Conservation (phyloP, 92 coral and sea anemone species). For the Epizoanthus illoricatus region DNA sequence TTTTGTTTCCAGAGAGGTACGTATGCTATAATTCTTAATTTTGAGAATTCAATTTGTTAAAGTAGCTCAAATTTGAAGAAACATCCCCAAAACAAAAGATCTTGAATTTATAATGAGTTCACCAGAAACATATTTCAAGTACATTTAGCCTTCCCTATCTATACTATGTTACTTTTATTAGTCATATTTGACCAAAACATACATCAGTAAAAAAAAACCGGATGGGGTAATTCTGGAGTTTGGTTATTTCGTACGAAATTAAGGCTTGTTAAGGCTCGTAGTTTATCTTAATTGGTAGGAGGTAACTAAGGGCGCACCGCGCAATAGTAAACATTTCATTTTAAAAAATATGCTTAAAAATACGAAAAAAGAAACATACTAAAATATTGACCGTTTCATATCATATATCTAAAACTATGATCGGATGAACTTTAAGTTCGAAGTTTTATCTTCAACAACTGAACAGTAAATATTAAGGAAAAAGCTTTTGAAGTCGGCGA, state of each 20-base stretch:
- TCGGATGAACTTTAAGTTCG: too few species aligned
- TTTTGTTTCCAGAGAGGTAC: slow-evolving; percentile 17
- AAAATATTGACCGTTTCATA: too few species aligned
- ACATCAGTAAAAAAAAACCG: background rate
- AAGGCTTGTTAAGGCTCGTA: background rate
- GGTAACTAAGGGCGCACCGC: background rate
- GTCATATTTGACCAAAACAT: background rate
- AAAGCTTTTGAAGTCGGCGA: too few species aligned
- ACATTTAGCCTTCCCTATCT: background rate
- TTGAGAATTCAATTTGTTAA: background rate
- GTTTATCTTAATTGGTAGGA: background rate
- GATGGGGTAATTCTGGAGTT: background rate
- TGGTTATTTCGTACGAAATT: background rate
- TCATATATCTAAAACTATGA: too few species aligned
- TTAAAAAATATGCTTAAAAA: background rate
- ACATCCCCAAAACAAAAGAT: background rate
- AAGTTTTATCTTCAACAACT: too few species aligned
- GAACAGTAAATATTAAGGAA: too few species aligned
- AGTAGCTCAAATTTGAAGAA: background rate
- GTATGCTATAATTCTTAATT: background rate
- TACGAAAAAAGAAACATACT: background rate
- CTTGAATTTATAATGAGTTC: slow-evolving; percentile 11
- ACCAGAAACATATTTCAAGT: background rate
- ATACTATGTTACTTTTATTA: background rate
- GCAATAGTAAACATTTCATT: background rate